phyloP scores from a whole-genome alignment of 2,888 invertebrate genomes.

The Psylliodes chrysocephalus region DNA sequence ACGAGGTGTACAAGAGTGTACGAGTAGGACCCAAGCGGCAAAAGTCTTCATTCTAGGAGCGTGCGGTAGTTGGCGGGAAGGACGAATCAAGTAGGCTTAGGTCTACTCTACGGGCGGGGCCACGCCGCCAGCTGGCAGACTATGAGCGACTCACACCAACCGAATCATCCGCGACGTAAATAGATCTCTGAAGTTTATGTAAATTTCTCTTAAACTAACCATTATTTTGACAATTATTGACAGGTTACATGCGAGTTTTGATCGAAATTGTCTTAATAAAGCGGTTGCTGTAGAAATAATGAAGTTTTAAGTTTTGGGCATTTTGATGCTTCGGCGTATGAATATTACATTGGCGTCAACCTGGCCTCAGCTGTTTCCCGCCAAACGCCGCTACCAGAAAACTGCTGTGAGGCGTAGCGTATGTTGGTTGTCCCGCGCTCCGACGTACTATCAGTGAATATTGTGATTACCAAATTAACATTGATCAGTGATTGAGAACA shows the following conservation, averaged over 20 bases:
- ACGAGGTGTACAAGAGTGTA: constrained; percentile 30
- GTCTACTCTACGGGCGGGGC: constrained; percentile 66
- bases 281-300: neutral
- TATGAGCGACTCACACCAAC: constrained; percentile 63
- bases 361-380: constrained; percentile 77
- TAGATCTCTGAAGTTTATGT: constrained; percentile 56
- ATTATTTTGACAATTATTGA: constrained; percentile 29
- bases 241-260: constrained; percentile 31
- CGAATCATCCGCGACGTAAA: constrained; percentile 63
- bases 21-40: constrained; percentile 24
- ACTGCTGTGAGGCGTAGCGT: constrained; percentile 69
- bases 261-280: neutral
- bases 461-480: constrained; percentile 41
- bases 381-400: constrained; percentile 75
- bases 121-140: constrained; percentile 70
- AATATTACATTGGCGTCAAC: constrained; percentile 64
- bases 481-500: constrained; percentile 52
- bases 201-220: constrained; percentile 27
- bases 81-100: constrained; percentile 56
- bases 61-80: constrained; percentile 56
- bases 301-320: neutral
- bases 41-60: constrained; percentile 46
- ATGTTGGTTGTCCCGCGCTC: constrained; percentile 64
- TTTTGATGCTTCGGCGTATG: constrained; percentile 53
- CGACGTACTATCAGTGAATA: constrained; percentile 54